These are phyloP conservation scores for Aphodius sticticus DNA, from an alignment of 2,888 invertebrate species.

Conservation along the genomic window DNA sequence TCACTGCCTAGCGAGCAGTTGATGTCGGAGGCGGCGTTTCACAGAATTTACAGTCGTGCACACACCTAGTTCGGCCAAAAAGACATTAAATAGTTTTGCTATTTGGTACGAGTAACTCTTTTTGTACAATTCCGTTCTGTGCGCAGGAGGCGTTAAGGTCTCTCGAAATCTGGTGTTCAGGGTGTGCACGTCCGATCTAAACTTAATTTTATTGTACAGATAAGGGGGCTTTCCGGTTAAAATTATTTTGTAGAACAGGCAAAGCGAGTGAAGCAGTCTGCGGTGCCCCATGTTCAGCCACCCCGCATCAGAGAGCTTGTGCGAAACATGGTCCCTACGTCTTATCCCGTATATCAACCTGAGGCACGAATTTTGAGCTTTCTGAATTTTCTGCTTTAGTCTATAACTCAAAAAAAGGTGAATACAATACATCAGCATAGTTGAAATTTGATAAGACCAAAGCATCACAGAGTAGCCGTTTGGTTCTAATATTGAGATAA, in stretches of 20 bases:
- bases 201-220: constrained; percentile 25
- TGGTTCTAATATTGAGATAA: constrained; percentile 11
- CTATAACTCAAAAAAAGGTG: constrained; percentile 6
- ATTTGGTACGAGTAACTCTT: constrained; percentile 24
- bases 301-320: constrained; percentile 18
- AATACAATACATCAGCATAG: constrained; percentile 23
- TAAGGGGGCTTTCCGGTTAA: constrained; percentile 16
- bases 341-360: constrained; percentile 27
- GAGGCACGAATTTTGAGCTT: constrained; percentile 26
- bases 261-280: constrained; percentile 11
- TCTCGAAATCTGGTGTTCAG: constrained; percentile 28
- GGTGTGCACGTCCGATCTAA: constrained; percentile 19
- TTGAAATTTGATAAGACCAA: constrained; percentile 21
- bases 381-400: constrained; percentile 22
- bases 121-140: constrained; percentile 20
- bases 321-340: constrained; percentile 18
- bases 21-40: too few relatives aligned
- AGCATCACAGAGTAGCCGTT: constrained; percentile 9
- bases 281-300: constrained; percentile 29
- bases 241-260: constrained; percentile 28
- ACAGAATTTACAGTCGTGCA: too few relatives aligned
- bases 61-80: too few relatives aligned
- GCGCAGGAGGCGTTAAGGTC: constrained; percentile 16
- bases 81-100: too few relatives aligned
- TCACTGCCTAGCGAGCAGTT: too few relatives aligned